A percentile compares a stretch with the other conserved stretches of the same genome.
Evolutionary conservation across 1,140 invertebrate species (phyloP).

Genomic region (Bombus terrestris): DNA sequence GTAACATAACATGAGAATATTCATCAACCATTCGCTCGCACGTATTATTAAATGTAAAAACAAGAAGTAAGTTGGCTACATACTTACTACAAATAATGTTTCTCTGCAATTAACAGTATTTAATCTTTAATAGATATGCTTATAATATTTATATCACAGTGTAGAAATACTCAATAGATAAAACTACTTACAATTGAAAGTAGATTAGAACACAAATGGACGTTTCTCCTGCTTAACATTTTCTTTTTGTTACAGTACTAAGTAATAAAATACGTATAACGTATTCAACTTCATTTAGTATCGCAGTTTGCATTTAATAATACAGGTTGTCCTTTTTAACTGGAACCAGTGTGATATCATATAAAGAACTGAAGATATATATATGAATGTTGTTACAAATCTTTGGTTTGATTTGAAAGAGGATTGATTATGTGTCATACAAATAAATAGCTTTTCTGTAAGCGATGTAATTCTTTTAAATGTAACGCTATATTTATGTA

Average conservation of each 20-base stretch:
- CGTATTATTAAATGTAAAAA: not conserved
- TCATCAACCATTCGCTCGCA: not conserved
- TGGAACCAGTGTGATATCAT: not conserved
- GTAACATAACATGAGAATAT: not conserved
- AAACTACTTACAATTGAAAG: not conserved
- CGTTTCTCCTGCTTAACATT: not conserved
- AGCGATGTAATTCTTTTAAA: not conserved
- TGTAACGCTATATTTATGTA: no score
- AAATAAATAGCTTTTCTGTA: not conserved
- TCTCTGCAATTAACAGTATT: not conserved
- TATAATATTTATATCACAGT: conserved; percentile 23
- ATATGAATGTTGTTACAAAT: not conserved
- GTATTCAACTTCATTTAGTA: not conserved
- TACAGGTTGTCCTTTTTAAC: not conserved
- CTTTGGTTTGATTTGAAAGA: not conserved
- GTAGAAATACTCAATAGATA: not conserved
- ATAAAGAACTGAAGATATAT: not conserved
- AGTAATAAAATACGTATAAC: not conserved
- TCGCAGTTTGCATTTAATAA: not conserved
- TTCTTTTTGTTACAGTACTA: not conserved
- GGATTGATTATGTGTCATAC: not conserved
- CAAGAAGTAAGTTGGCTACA: not conserved
- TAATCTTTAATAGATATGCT: not conserved
- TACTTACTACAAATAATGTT: not conserved
- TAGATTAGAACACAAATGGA: not conserved